phyloP scores from a whole-genome alignment of 2,888 invertebrate genomes.

The Clitarchus hookeri region DNA sequence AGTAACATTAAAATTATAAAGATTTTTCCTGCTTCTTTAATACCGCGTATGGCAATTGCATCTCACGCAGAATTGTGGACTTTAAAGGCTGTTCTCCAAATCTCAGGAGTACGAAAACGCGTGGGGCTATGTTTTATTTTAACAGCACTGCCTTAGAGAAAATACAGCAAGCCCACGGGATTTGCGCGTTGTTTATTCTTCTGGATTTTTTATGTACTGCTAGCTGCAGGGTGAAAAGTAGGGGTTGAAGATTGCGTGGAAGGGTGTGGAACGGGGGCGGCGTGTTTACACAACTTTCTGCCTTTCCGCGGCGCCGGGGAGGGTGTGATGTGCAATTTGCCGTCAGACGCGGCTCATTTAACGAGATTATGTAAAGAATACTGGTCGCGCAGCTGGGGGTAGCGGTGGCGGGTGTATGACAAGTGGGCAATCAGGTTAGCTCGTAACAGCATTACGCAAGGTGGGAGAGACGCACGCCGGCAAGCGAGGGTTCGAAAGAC shows the following conservation, averaged over 20 bases:
- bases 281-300: neutral
- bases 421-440: conserved; percentile 3
- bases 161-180: too few relatives aligned
- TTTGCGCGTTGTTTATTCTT: neutral
- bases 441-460: neutral
- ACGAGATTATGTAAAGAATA: conserved; percentile 17
- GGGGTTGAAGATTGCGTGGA: neutral
- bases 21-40: too few relatives aligned
- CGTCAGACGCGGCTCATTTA: conserved; percentile 8
- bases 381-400: neutral
- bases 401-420: neutral
- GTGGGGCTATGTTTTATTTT: too few relatives aligned
- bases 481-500: neutral
- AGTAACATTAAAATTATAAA: too few relatives aligned
- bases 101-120: too few relatives aligned
- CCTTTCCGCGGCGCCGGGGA: neutral
- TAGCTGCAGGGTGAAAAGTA: neutral
- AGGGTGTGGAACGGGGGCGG: neutral
- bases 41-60: too few relatives aligned
- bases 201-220: too few relatives aligned
- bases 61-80: too few relatives aligned
- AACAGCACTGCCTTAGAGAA: too few relatives aligned
- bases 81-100: too few relatives aligned
- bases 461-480: neutral
- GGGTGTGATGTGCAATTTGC: neutral